Percentiles rank a stretch among this genome's conserved stretches.
Conservation (phyloP, 1,140 invertebrate genomes). For the Apolygus lucorum region DNA sequence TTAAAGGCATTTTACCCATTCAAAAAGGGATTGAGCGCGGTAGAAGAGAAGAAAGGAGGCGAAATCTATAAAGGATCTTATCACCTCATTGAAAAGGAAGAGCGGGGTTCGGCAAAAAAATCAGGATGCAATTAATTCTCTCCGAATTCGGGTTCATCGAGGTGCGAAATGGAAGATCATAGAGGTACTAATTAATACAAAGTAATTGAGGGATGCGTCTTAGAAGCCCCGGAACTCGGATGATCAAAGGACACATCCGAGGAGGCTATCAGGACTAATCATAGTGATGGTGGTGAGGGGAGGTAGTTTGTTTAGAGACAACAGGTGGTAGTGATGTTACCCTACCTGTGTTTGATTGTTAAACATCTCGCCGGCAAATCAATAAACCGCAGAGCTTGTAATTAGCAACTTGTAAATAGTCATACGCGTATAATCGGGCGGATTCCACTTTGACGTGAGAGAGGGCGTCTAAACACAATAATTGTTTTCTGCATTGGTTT, state of each 20-base stretch:
- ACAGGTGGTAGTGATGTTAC: conserved; percentile 10
- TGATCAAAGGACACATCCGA: background rate
- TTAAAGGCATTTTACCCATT: too few relatives aligned
- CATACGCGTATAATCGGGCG: background rate
- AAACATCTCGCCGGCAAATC: background rate
- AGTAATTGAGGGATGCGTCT: conserved; percentile 8
- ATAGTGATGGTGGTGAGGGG: background rate
- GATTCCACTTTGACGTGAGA: too few relatives aligned
- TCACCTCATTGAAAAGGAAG: background rate
- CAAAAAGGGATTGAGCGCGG: background rate
- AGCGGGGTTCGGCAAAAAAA: background rate
- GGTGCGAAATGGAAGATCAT: conserved; percentile 13
- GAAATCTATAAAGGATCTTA: background rate
- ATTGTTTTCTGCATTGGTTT: too few relatives aligned
- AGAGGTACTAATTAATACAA: conserved; percentile 7
- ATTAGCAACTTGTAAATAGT: background rate
- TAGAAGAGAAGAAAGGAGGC: background rate
- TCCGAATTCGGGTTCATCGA: background rate
- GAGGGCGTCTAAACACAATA: too few relatives aligned
- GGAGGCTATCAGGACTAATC: conserved; percentile 3
- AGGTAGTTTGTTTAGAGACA: conserved; percentile 7
- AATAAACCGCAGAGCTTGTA: conserved; percentile 1
- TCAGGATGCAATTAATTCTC: background rate
- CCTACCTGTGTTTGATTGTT: conserved; percentile 16
- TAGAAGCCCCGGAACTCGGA: background rate